These are phyloP conservation scores for Nasonia longicornis DNA, from an alignment of 1,140 invertebrate species.

Conservation along the genomic window DNA sequence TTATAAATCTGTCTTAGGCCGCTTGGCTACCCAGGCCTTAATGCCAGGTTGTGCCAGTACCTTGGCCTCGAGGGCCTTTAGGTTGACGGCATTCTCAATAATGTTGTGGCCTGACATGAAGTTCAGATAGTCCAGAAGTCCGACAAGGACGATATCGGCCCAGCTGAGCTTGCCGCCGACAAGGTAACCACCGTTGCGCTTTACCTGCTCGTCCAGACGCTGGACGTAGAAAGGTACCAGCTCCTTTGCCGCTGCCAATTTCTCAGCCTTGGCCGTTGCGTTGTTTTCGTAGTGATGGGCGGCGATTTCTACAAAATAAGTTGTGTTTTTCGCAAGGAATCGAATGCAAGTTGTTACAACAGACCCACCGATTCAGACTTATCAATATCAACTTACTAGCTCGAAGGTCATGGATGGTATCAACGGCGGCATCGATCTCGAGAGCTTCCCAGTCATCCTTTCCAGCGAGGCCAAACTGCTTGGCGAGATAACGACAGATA, in stretches of 20 bases:
- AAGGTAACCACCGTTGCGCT: slow-evolving; percentile 65
- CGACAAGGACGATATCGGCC: slow-evolving; percentile 76
- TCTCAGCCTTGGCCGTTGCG: slow-evolving; percentile 51
- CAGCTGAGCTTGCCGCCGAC: slow-evolving; percentile 70
- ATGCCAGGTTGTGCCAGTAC: slow-evolving; percentile 72
- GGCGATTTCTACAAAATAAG: slow-evolving; percentile 53
- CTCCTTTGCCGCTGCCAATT: slow-evolving; percentile 52
- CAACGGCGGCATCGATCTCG: slow-evolving; percentile 73
- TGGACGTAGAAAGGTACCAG: slow-evolving; percentile 57
- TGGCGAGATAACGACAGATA: slow-evolving; percentile 77
- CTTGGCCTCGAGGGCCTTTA: slow-evolving; percentile 71
- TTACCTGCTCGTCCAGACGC: slow-evolving; percentile 65
- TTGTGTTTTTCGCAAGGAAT: too few relatives aligned
- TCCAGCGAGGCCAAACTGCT: slow-evolving; percentile 74
- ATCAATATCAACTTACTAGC: slow-evolving; percentile 51
- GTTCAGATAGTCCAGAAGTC: slow-evolving; percentile 73
- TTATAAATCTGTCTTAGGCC: slow-evolving; percentile 68
- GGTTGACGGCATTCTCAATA: slow-evolving; percentile 70
- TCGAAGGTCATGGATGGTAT: slow-evolving; percentile 68
- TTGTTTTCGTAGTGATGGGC: slow-evolving; percentile 58
- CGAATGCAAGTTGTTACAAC: too few relatives aligned
- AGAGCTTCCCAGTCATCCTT: slow-evolving; percentile 73
- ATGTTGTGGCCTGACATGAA: slow-evolving; percentile 70
- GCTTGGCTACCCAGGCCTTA: slow-evolving; percentile 75
- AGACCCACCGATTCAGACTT: too few relatives aligned